Evolutionary conservation across 2,888 invertebrate genomes (phyloP).

Genomic region (Tipula helvola): DNA sequence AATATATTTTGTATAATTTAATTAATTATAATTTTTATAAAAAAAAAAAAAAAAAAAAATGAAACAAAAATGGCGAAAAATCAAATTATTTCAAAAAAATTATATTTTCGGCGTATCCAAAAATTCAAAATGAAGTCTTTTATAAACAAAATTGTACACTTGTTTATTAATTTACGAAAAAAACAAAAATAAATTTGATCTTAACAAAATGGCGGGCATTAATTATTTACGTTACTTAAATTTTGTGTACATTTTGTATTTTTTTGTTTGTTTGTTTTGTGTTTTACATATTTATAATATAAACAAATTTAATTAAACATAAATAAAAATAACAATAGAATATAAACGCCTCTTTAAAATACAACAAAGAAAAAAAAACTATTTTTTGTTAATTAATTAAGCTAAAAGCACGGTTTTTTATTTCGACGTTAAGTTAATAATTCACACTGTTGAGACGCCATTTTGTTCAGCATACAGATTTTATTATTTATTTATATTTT

Average conservation of each 20-base stretch:
- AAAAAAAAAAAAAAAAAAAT: neutral
- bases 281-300: neutral
- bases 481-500: neutral
- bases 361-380: neutral
- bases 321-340: conserved; percentile 7
- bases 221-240: neutral
- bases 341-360: conserved; percentile 10
- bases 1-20: neutral
- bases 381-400: conserved; percentile 14
- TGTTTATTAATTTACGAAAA: neutral
- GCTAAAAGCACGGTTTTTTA: conserved; percentile 12
- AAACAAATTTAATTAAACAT: conserved; percentile 6
- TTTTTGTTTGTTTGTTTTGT: neutral
- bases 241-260: neutral
- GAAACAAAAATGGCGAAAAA: neutral
- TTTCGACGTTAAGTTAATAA: neutral
- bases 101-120: neutral
- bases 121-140: neutral
- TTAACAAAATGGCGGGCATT: conserved; percentile 5
- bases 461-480: neutral
- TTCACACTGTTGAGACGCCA: neutral
- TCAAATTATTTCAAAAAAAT: neutral
- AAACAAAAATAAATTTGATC: neutral
- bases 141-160: neutral
- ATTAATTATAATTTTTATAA: neutral